Conservation (phyloP, 2,113 vertebrate genomes). For the Platichthys stellatus region DNA sequence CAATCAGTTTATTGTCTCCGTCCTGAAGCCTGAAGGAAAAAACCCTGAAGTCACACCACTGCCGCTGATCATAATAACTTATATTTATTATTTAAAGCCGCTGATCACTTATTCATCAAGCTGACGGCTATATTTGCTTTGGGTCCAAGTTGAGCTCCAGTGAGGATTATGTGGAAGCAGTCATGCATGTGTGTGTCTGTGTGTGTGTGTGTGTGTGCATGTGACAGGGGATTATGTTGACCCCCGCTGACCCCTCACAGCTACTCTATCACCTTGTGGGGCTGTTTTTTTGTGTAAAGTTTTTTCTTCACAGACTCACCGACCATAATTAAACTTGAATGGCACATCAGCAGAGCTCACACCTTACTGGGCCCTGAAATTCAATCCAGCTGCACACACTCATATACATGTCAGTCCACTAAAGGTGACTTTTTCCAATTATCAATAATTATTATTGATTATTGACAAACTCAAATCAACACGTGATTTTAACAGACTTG, state of each 20-base stretch:
- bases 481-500: not conserved
- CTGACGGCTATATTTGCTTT: conserved; percentile 45
- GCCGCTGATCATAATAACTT: conserved; percentile 50
- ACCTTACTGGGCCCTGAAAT: too few relatives aligned
- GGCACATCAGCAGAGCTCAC: too few relatives aligned
- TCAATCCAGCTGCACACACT: too few relatives aligned
- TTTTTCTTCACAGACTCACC: too few relatives aligned
- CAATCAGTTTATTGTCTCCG: conserved; percentile 16
- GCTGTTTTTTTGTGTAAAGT: too few relatives aligned
- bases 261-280: not conserved
- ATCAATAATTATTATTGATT: not conserved
- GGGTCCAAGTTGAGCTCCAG: conserved; percentile 22
- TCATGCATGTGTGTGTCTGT: conserved; percentile 27
- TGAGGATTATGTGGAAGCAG: conserved; percentile 37
- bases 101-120: conserved; percentile 70
- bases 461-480: not conserved
- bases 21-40: conserved; percentile 23
- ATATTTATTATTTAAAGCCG: conserved; percentile 75
- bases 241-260: conserved; percentile 32
- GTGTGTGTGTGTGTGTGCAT: conserved; percentile 23
- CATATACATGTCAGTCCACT: too few relatives aligned
- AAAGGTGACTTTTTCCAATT: too few relatives aligned
- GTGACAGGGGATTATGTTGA: conserved; percentile 24
- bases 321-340: too few relatives aligned
- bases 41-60: conserved; percentile 40